phyloP scores from a whole-genome alignment of 2,797 vertebrate species.

The Steatocranus sp. region DNA sequence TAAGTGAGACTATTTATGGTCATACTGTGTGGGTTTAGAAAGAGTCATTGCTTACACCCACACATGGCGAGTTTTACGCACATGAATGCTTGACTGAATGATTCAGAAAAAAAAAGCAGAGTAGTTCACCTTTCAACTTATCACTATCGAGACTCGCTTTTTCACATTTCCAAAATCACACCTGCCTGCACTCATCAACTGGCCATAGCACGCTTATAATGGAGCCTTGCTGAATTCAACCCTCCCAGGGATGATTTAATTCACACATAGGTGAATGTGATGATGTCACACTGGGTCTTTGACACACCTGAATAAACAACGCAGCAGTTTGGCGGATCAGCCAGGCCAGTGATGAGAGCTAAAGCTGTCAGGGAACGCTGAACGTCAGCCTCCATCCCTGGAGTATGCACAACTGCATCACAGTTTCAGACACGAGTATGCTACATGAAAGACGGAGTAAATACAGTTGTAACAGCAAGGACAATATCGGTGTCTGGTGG shows the following conservation, averaged over 20 bases:
- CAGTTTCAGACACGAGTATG: not conserved
- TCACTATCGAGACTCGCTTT: slow-evolving; percentile 12
- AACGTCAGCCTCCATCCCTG: not conserved
- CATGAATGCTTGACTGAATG: slow-evolving; percentile 51
- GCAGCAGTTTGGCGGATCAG: slow-evolving; percentile 1
- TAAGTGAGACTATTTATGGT: slow-evolving; percentile 62
- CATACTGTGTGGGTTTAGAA: slow-evolving; percentile 49
- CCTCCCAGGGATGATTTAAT: slow-evolving; percentile 49
- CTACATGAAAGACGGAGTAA: slow-evolving; percentile 9
- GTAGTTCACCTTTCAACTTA: slow-evolving; percentile 54
- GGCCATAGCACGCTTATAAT: slow-evolving; percentile 14
- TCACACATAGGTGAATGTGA: slow-evolving; percentile 56
- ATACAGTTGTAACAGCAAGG: slow-evolving; percentile 42
- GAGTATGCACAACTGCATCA: not conserved
- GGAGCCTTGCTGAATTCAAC: slow-evolving; percentile 4
- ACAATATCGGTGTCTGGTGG: slow-evolving; percentile 59
- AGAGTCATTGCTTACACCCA: slow-evolving; percentile 57
- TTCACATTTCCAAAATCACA: slow-evolving; percentile 14
- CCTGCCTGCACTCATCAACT: slow-evolving; percentile 24
- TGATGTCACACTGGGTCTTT: slow-evolving; percentile 53
- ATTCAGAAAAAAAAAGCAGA: slow-evolving; percentile 44
- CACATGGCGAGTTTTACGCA: slow-evolving; percentile 55
- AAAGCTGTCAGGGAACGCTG: not conserved
- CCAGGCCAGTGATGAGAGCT: slow-evolving; percentile 9
- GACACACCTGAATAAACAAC: slow-evolving; percentile 61